Conservation (phyloP, 2,113 vertebrate species). For the Sturnira hondurensis region DNA sequence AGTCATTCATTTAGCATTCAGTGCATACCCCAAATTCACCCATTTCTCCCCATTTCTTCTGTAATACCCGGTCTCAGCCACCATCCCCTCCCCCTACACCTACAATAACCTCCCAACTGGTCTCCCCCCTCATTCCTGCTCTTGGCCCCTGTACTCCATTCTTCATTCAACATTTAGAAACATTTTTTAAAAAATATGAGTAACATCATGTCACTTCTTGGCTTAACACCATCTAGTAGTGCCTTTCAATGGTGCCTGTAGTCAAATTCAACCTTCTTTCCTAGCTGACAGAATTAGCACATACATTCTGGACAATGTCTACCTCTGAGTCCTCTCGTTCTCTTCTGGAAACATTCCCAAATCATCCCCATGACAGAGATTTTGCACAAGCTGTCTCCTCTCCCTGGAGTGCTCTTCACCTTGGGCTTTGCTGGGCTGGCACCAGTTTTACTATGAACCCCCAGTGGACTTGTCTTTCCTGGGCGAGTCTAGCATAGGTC, state of each 20-base stretch:
- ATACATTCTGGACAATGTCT: fast-evolving
- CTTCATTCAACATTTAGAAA: not conserved
- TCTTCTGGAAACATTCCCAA: not conserved
- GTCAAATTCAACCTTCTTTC: not conserved
- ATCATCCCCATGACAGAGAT: too few species aligned
- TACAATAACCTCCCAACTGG: not conserved
- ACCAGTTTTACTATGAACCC: not conserved
- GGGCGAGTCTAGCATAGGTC: not conserved
- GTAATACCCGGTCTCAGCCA: not conserved
- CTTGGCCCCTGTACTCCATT: fast-evolving
- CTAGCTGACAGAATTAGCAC: not conserved
- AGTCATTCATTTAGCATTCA: not conserved
- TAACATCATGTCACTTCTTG: not conserved
- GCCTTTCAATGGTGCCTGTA: not conserved
- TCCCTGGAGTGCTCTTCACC: too few species aligned
- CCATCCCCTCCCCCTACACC: not conserved
- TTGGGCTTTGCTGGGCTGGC: not conserved
- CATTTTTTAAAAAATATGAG: not conserved
- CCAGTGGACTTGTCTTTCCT: not conserved
- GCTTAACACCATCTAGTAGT: not conserved
- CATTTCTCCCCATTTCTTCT: too few species aligned
- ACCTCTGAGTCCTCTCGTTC: not conserved
- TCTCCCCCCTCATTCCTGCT: fast-evolving
- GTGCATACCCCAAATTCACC: not conserved
- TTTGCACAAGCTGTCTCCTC: not conserved